phyloP scores from a whole-genome alignment of 2,888 invertebrate genomes.

The Hypsopygia costalis region DNA sequence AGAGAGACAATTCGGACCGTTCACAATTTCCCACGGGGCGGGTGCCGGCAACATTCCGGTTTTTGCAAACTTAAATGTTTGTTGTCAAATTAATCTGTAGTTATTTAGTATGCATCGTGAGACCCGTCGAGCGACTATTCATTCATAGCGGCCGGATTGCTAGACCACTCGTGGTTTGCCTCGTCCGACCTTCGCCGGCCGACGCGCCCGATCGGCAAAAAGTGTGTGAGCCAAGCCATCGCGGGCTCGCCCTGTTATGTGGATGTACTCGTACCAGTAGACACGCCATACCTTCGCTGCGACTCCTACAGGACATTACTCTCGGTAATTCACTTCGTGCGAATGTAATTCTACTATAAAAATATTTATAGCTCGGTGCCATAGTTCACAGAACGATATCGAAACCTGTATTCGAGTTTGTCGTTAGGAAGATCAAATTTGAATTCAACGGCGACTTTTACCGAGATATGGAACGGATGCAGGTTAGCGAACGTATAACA shows the following conservation, averaged over 20 bases:
- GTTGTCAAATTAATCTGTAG: slow-evolving; percentile 79
- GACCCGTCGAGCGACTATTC: slow-evolving; percentile 74
- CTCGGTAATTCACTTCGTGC: background rate
- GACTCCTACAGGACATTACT: slow-evolving; percentile 5
- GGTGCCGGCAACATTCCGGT: slow-evolving; percentile 67
- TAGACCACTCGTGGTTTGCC: slow-evolving; percentile 71
- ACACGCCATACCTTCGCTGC: background rate
- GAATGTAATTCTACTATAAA: background rate
- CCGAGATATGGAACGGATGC: no score
- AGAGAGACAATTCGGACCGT: slow-evolving; percentile 56
- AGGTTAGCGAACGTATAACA: no score
- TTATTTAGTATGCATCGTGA: slow-evolving; percentile 65
- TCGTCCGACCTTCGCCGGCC: slow-evolving; percentile 63
- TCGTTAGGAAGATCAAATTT: no score
- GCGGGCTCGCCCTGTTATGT: slow-evolving; percentile 53
- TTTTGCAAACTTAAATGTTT: slow-evolving; percentile 74
- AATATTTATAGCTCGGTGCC: background rate
- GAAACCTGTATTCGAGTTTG: no score
- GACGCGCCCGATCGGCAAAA: slow-evolving; percentile 37
- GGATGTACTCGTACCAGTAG: slow-evolving; percentile 40
- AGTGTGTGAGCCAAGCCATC: slow-evolving; percentile 49
- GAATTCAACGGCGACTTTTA: no score
- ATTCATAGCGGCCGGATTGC: slow-evolving; percentile 77
- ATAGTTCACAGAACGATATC: background rate
- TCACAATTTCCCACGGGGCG: slow-evolving; percentile 70